Evolutionary conservation across 2,888 invertebrate genomes (phyloP), one percentile per base, ranked within the genome.

Genomic region (Cephus runcator): DNA sequence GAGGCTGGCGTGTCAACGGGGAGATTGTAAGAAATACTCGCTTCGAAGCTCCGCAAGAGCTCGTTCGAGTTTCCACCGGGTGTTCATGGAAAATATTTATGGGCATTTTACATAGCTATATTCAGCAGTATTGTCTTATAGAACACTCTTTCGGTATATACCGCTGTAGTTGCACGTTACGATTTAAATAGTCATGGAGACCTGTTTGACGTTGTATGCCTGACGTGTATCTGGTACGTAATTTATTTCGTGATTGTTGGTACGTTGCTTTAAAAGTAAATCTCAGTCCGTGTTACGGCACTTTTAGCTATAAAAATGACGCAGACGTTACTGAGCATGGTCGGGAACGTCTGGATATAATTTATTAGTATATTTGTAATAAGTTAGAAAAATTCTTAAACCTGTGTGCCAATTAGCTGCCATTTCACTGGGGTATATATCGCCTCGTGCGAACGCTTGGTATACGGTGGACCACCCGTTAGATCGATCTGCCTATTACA

Each of bases 1-100:
- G 71, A 71, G 71, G 31, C 71, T 15, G 71, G 71, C 71, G 71
- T 71, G 71, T 71, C 71, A 71, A 71, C 71, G 71, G 15, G 31
- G 71, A 31, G 71, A 71, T 71, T 71, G 71, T 34, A 71, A 31
- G 71, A 34, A 71, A 71, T 56, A 71, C 31, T 71, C 33, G 71
- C 71, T 71, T 3, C 31, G 34, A 34, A 71, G 33, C 56, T 56
- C 71, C 34, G 71, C 71, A 34, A 71, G 71, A 56, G 71, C 34
- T 31, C 71, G 15, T 34, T 34, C 33, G 71, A 34, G 4, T 71
- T 71, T 71, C 33, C 71, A 71, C 34, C 71, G 71, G 71, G 71
- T 71, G 71, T 71, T 34, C 71, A 12, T 31, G 6, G 71, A 34
- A 71, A 71, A 56, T 23, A 23, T 23, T 56, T 56, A 56, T 56